Evolutionary conservation across 2,888 invertebrate species (phyloP).

Genomic region (Stenotaenia linearis): DNA sequence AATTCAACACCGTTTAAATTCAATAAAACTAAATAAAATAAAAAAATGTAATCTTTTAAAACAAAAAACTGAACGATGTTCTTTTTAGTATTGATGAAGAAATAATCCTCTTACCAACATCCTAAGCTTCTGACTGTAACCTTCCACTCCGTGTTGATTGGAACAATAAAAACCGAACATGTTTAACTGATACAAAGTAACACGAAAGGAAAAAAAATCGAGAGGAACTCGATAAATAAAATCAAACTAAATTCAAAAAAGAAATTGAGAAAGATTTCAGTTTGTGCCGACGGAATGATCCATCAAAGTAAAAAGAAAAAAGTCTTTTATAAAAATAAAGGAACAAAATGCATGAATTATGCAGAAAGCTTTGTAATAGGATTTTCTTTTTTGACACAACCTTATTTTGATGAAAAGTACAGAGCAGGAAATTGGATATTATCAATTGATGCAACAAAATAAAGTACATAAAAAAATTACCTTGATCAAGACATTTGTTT

Average conservation of each 20-base stretch:
- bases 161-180: background rate
- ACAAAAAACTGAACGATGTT: background rate
- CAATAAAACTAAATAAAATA: background rate
- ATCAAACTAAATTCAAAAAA: conserved; percentile 1
- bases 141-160: conserved; percentile 7
- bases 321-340: background rate
- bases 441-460: background rate
- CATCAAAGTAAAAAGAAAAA: background rate
- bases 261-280: background rate
- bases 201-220: background rate
- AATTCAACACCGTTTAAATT: background rate
- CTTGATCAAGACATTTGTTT: background rate
- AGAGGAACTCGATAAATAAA: background rate
- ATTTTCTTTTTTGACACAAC: conserved; percentile 21
- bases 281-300: conserved; percentile 4
- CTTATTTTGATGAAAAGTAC: background rate
- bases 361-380: conserved; percentile 21
- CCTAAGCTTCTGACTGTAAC: background rate
- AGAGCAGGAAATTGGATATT: conserved; percentile 14
- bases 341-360: conserved; percentile 20
- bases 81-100: conserved; percentile 11
- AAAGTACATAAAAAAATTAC: background rate
- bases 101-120: conserved; percentile 18
- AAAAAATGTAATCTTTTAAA: background rate
- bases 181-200: conserved; percentile 14